Percentiles rank a stretch among this genome's conserved stretches.
phyloP scores from a whole-genome alignment of 2,888 invertebrate species.

The Cryptops parisi region DNA sequence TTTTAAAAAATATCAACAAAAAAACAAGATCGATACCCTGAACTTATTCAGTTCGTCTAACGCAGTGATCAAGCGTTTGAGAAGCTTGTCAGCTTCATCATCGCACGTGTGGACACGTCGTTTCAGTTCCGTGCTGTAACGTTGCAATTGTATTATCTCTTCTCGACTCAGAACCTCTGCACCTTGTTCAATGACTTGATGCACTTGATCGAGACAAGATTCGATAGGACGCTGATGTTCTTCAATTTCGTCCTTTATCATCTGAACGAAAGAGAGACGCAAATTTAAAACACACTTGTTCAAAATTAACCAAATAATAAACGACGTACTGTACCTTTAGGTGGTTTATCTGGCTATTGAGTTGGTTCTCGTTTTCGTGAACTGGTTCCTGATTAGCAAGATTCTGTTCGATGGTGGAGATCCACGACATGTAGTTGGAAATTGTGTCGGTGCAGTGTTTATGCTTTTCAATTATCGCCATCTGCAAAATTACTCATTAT shows the following conservation, averaged over 20 bases:
- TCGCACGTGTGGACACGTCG: constrained; percentile 66
- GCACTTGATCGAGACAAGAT: constrained; percentile 74
- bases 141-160: constrained; percentile 73
- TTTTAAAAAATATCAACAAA: neutral
- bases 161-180: constrained; percentile 84
- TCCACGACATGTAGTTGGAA: constrained; percentile 71
- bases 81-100: constrained; percentile 61
- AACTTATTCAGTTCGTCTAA: constrained; percentile 80
- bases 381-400: constrained; percentile 73
- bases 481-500: too few relatives aligned
- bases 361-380: constrained; percentile 68
- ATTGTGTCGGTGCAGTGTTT: constrained; percentile 76
- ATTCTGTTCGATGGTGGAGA: constrained; percentile 65
- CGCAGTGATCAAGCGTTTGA: constrained; percentile 58
- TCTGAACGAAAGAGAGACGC: too few relatives aligned
- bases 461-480: constrained; percentile 91
- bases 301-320: too few relatives aligned
- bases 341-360: constrained; percentile 74
- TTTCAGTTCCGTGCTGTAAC: constrained; percentile 67
- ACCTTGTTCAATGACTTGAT: constrained; percentile 75
- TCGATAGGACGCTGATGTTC: constrained; percentile 68
- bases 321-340: constrained; percentile 61
- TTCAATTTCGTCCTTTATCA: constrained; percentile 78
- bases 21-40: constrained; percentile 31
- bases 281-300: too few relatives aligned